Percentiles rank a stretch among this genome's conserved stretches.
These are phyloP conservation scores for Zapornia atra DNA, from an alignment of 2,113 vertebrate species.

Conservation along the genomic window DNA sequence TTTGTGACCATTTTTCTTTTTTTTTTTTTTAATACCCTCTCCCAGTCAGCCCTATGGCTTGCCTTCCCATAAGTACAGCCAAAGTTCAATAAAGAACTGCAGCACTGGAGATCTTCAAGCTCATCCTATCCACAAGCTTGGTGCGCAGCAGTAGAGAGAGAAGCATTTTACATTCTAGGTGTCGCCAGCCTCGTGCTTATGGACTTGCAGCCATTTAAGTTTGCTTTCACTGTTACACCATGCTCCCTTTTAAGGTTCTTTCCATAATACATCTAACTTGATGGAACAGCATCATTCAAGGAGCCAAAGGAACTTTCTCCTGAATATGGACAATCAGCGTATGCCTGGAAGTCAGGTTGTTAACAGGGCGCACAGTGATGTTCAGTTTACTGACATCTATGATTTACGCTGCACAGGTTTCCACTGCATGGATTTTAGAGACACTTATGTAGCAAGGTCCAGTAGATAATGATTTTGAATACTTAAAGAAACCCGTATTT, in stretches of 20 bases:
- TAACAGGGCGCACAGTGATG: background rate
- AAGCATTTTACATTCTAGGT: background rate
- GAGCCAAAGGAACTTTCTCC: background rate
- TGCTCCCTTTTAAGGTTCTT: background rate
- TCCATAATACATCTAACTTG: background rate
- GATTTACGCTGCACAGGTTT: background rate
- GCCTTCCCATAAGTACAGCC: background rate
- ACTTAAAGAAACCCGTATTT: background rate
- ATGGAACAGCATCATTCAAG: background rate
- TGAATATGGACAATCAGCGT: background rate
- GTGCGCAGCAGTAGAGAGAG: background rate
- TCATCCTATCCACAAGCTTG: background rate
- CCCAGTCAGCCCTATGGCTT: background rate
- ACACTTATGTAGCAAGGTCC: background rate
- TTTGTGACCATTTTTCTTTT: accelerated
- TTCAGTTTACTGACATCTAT: background rate
- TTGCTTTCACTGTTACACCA: background rate
- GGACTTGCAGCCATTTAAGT: background rate
- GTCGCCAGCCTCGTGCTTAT: background rate
- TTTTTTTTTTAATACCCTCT: background rate
- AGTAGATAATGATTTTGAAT: background rate
- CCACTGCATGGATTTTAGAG: background rate
- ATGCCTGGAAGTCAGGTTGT: background rate
- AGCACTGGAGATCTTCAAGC: background rate
- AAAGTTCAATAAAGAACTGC: background rate